Base-by-base conservation (phyloP, 2,113 vertebrate species). In the Lagopus muta region DNA sequence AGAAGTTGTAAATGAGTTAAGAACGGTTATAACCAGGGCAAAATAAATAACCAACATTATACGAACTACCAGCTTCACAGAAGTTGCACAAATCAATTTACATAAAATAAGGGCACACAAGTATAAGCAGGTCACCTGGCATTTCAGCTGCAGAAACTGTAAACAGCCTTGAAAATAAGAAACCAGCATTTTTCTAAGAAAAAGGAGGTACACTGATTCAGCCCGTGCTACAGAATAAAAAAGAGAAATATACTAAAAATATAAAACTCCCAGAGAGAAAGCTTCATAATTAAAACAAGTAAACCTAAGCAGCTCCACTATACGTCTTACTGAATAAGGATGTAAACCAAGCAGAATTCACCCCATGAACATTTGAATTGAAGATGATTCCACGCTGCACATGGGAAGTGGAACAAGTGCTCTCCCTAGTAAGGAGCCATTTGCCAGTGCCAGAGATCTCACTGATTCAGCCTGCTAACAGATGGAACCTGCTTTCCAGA, bases 361-460 rank as follows among this genome's bases (percentile, higher is more conserved):
- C 7, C 15, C 36, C 3, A 55, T 21, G 47, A 32, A 48, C 24
- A n/a, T 54, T 78, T 67, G 30, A 13, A 18, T 55, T 40, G 10
- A 36, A 74, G 28, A 40, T 38, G 13, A 3, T 73, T 64, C 52
- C 88, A 47, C 32, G 34, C 38, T 65, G 36, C 65, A 61, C 0
- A 1, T 24, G 25, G 34, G 8, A n/a, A 32, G 20, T 1, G 3
- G 60, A 70, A 48, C 11, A 61, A 36, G 5, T 5, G 34, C 45
- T 70, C 57, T 13, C 22, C 13, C 17, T 8, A 19, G 10, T 5
- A 11, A 66, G 84, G 78, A 78, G 22, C 50, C 32, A 15, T 12
- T 14, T n/a, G 30, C 10, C 8, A n/a, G 30, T n/a, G n/a, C 65
- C 57, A 40, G 13, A 47, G 22, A 62, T 38, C 10, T 0, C 0